Conservation (phyloP, 1,140 invertebrate species). For the Sitophilus oryzae region DNA sequence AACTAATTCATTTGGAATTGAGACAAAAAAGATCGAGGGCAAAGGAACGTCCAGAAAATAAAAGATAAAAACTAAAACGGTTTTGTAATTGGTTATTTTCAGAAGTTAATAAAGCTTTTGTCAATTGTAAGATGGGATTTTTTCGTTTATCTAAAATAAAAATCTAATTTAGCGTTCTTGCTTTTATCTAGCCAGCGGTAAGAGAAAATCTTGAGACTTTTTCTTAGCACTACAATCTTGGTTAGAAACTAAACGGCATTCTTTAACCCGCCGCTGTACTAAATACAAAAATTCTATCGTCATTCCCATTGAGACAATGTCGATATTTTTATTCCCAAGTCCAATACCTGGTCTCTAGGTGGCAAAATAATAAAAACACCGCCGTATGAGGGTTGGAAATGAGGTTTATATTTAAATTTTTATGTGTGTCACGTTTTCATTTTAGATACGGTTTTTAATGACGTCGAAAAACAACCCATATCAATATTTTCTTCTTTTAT, state of each 20-base stretch:
- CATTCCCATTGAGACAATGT: slow-evolving; percentile 5
- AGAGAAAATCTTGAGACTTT: background rate
- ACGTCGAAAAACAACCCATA: slow-evolving; percentile 8
- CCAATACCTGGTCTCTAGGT: background rate
- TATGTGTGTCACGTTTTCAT: slow-evolving; percentile 18
- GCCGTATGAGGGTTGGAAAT: background rate
- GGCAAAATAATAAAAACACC: background rate
- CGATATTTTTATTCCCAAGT: slow-evolving; percentile 11
- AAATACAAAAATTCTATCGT: slow-evolving; percentile 7
- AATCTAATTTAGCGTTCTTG: slow-evolving; percentile 8
- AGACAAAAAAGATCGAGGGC: no score
- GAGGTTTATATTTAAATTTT: slow-evolving; percentile 4
- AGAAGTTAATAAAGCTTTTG: background rate
- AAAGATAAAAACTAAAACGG: background rate
- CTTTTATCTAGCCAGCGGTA: slow-evolving; percentile 4
- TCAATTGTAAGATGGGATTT: background rate
- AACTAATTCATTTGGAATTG: no score
- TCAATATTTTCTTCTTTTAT: slow-evolving; percentile 1
- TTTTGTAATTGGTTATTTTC: background rate
- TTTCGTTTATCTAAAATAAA: slow-evolving; percentile 13
- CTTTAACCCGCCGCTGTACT: background rate
- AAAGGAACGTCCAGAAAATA: no score
- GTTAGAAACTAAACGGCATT: slow-evolving; percentile 8
- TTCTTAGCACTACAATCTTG: slow-evolving; percentile 5
- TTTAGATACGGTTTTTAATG: slow-evolving; percentile 9